These are phyloP conservation scores for Aselliscus stoliczkanus DNA, from an alignment of 2,797 vertebrate species.

Conservation along the genomic window DNA sequence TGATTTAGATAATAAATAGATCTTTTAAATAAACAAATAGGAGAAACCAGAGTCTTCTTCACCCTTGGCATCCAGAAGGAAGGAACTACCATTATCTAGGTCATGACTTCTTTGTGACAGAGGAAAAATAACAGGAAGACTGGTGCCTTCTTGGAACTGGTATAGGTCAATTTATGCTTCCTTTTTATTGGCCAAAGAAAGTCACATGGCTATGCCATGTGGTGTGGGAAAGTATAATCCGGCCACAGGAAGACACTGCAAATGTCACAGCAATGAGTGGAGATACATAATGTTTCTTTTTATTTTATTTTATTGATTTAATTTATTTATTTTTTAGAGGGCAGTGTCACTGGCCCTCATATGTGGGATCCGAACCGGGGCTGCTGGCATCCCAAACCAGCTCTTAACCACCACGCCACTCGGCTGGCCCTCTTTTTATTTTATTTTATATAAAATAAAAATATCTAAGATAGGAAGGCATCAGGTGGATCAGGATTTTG, in stretches of 20 bases:
- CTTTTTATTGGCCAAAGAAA: background rate
- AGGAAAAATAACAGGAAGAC: background rate
- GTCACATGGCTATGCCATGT: background rate
- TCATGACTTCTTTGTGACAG: background rate
- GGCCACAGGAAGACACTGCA: background rate
- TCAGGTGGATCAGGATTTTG: background rate
- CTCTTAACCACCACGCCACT: too few species aligned
- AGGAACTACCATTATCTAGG: background rate
- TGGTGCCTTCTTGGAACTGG: background rate
- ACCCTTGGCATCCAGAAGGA: background rate
- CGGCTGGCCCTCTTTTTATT: too few species aligned
- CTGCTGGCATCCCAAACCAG: too few species aligned
- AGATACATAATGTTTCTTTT: background rate
- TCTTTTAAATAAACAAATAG: background rate
- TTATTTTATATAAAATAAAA: background rate
- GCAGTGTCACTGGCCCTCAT: too few species aligned
- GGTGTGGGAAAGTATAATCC: background rate
- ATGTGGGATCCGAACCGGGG: too few species aligned
- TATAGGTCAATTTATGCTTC: background rate
- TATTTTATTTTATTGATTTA: too few species aligned
- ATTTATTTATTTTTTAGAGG: too few species aligned
- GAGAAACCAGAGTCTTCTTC: background rate
- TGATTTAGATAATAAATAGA: background rate
- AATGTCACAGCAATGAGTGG: background rate
- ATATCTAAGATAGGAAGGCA: background rate